Evolutionary conservation across 1,140 invertebrate genomes (phyloP), one percentile per base, ranked within the genome.

Genomic region (Brachionus calyciflorus): DNA sequence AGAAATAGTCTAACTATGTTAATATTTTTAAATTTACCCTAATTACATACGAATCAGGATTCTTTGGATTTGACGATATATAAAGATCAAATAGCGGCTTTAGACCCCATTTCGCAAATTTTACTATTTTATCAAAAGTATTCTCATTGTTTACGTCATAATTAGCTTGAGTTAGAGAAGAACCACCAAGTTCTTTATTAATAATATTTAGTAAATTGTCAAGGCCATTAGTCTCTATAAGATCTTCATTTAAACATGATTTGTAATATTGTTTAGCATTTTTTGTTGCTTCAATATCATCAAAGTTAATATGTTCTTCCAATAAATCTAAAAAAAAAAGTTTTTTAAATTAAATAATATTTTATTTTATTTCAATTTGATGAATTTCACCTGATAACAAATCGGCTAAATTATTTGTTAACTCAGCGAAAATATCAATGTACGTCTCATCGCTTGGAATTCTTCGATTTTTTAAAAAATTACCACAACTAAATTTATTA

Each of bases 161-260:
- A 26, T 4, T 65, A 12, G 33, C 6, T 14, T 51, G 14, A 10
- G 37, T 51, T 10, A 73, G 46, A 0, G 46, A 55, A 19, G 46
- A 73, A n/a, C 69, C 69, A 41, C 69, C 69, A 10, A 73, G 26
- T 5, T 73, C 46, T 7, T 10, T 41, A 10, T 73, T 73, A 10
- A 73, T 5, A 7, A 73, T 5, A 2, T 73, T 14, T 40, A 41
- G 37, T 49, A 73, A 24, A 19, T 73, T 55, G 9, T 49, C 28
- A 7, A 51, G 21, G n/a, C 69, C 69, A 51, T 37, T 19, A 19
- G 28, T 49, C 19, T 73, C 69, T 19, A 73, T 82, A 84, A 81
- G 85, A 89, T 89, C 86, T 82, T 89, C 88, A 82, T 94, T 91
- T 87, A 93, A 91, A 79, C 93, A 95, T 1, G 92, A 93, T 79